Evolutionary conservation across 53 echinoderm and acorn worm species (phyloP).

Genomic region (Mesocentrotus franciscanus): DNA sequence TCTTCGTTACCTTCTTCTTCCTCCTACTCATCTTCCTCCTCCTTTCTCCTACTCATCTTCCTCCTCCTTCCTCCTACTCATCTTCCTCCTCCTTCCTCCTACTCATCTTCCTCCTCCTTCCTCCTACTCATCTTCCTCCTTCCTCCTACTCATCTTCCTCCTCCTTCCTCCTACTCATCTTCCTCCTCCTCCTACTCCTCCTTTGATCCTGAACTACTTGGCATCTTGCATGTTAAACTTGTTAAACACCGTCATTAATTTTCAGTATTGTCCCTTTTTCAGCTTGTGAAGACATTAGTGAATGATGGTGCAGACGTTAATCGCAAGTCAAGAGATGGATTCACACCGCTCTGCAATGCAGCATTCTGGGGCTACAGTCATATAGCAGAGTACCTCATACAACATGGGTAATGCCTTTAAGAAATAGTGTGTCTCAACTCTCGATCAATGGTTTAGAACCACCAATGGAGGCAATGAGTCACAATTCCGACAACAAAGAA

Average conservation of each 20-base stretch:
- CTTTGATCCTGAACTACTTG: no score
- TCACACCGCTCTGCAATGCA: constrained; percentile 94
- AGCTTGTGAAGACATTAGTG: constrained; percentile 81
- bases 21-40: neutral
- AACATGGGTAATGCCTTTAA: constrained; percentile 76
- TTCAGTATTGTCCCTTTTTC: neutral
- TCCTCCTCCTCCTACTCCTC: neutral
- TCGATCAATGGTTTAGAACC: no score
- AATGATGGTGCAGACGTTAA: constrained; percentile 84
- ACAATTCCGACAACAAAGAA: no score
- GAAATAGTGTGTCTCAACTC: no score
- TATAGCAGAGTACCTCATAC: constrained; percentile 84
- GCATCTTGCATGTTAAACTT: no score
- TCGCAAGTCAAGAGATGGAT: constrained; percentile 81
- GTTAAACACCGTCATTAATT: no score
- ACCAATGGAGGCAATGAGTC: no score
- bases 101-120: neutral
- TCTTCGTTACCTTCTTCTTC: constrained; percentile 8
- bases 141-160: neutral
- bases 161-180: neutral
- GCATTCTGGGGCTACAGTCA: constrained; percentile 99
- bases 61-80: neutral
- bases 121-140: neutral
- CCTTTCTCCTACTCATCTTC: neutral
- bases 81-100: neutral